Evolutionary conservation across 1,140 invertebrate genomes (phyloP), one percentile per base, ranked within the genome.

Genomic region (Latrodectus geometricus): DNA sequence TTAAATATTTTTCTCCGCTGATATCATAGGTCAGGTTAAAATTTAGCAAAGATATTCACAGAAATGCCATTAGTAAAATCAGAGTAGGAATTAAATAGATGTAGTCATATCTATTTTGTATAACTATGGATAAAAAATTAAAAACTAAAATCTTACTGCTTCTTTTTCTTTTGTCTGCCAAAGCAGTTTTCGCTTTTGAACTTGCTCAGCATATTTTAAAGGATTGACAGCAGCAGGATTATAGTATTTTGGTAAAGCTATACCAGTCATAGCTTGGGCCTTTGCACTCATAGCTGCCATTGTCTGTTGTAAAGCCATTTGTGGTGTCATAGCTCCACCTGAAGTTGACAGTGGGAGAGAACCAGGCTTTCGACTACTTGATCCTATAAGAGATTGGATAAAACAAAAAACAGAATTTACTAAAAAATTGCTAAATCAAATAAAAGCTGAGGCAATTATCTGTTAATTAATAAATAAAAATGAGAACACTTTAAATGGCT

Each of bases 181-280:
- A 9, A 98, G 91, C 20, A 97, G 91, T 91, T 97, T 97, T 74
- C 97, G 93, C 90, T 98, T 97, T 89, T 97, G 95, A 72, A 96
- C 94, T 91, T 96, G 94, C 89, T 98, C 96, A 17, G 96, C 95
- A 90, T 97, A 96, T 89, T 96, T 96, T 69, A 94, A 93, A 72
- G 96, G 94, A 89, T 95, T 95, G 9, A 96, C 94, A 23, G 94
- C 94, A 5, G 93, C 91, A 15, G 96, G 95, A 91, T 96, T 97
- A 89, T 96, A 97, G 91, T 95, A 97, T 87, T 95, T 93, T 0
- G 93, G 93, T 11, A 90, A 88, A 73, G 82, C 69, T 21, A 88
- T 77, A 8, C 87, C 87, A 65, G 87, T 88, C 15, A 88, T 14
- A 50, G 87, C 82, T 35, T 88, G 87, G 15, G 87, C 87, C 76